Base-by-base conservation (phyloP, 1,140 invertebrate species). In the Lepidurus apus region DNA sequence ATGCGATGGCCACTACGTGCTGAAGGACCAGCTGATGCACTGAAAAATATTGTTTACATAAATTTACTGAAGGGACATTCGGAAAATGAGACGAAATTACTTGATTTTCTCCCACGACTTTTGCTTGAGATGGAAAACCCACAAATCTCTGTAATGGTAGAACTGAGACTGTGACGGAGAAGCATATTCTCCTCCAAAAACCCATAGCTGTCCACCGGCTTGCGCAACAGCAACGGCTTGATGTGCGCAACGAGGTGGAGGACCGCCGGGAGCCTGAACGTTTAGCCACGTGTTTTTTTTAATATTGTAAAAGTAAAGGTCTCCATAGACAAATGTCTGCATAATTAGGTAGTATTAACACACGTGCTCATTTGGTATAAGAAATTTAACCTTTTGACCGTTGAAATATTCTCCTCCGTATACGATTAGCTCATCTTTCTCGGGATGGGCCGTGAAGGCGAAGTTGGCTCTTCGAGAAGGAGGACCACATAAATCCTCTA, bases 101-200 rank as follows among this genome's bases (percentile, higher is more conserved):
- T 83, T 86, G 78, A 96, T 89, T 87, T 96, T 95, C 82, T 96
- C 91, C 96, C 96, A 98, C 85, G 91, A 91, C 82, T 93, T 94
- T 0, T 90, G 89, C 74, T 89, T 88, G 7, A 93, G 84, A 83
- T 92, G 90, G 83, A 91, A 95, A 24, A 94, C 89, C 95, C 95
- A 98, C 0, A 98, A 86, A 85, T 98, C 95, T 85, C 91, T 92
- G 83, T 96, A 98, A 84, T 98, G 96, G 85, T 96, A 93, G 85
- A 97, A 98, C 84, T 97, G 95, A 43, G 92, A 91, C 83, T 97
- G 93, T 0, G 92, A 91, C 2, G 92, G 92, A 85, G 93, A 96
- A 1, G 93, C 91, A 86, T 93, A 97, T 87, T 98, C 96, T 7
- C 96, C 96, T 26, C 95, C 95, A 89, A 97, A 97, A 47, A 97